Evolutionary conservation across 2,888 invertebrate genomes (phyloP), one percentile per base, ranked within the genome.

Genomic region (Dusona sp.): DNA sequence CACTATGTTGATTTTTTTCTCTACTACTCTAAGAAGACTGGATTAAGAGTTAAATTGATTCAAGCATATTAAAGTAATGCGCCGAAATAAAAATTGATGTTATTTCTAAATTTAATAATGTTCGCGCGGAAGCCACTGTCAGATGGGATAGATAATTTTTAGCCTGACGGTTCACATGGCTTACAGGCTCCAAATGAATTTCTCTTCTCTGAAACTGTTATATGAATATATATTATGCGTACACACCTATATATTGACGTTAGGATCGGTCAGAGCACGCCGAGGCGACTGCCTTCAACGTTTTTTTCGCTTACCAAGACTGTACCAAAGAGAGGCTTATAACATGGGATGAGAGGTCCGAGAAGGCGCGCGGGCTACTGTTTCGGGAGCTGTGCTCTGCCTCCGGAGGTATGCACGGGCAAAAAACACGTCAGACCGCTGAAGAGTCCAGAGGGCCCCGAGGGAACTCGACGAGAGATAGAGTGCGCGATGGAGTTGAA

Each of bases 371-470:
- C 92, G 90, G 91, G 94, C 94, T 94, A 94, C 94, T 94, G 94
- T 94, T 94, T 94, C 94, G 94, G 94, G 94, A 94, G 94, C 94
- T 91, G 91, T 92, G 87, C 74, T 83, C 70, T 87, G 87, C 86
- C 89, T 88, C 29, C 90, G 91, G 92, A 93, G 94, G 94, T 94
- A 94, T 94, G 94, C 94, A 93, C 92, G 90, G 91, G 92, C 93
- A 94, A 94, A 94, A 94, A 94, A 94, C 94, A 94, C 94, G 94
- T 93, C 93, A 92, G 92, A 93, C 94, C 92, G 93, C 93, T 92
- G 92, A 92, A 92, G 93, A 92, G 91, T 91, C 75, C 92, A 90
- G 90, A 87, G 86, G 81, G 81, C 77, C 82, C 81, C 67, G 48
- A 67, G 75, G 77, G 84, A 81, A 84, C 84, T 45, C 83, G 57